Percentiles rank a stretch among this genome's conserved stretches.
Conservation (phyloP, 2,113 vertebrate species). For the Mustela lutreola region DNA sequence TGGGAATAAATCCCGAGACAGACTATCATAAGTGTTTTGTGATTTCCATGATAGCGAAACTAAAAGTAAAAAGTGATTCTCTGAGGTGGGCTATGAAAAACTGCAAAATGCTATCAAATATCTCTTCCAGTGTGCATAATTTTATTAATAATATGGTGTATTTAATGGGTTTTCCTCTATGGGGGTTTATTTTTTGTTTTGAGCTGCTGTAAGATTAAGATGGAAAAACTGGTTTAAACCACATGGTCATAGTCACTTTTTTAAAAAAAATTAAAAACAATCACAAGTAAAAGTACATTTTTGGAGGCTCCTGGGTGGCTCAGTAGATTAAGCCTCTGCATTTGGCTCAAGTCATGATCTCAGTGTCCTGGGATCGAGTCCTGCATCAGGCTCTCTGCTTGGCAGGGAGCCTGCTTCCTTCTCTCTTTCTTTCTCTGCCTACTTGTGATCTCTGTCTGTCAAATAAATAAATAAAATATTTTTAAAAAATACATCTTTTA, state of each 20-base stretch:
- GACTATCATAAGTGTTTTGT: neutral
- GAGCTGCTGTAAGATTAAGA: neutral
- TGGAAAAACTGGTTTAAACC: neutral
- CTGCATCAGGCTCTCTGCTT: too few relatives aligned
- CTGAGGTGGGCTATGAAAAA: neutral
- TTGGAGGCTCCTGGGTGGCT: too few relatives aligned
- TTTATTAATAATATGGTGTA: neutral
- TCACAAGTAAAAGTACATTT: neutral
- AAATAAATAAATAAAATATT: too few relatives aligned
- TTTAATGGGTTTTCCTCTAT: constrained; percentile 18
- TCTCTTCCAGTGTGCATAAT: neutral
- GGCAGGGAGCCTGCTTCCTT: too few relatives aligned
- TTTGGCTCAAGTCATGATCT: too few relatives aligned
- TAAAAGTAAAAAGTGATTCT: constrained; percentile 40
- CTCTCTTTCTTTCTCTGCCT: too few relatives aligned
- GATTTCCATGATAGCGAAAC: neutral
- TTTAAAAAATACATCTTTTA: neutral
- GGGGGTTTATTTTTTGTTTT: neutral
- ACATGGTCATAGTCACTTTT: neutral
- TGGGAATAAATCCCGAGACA: neutral
- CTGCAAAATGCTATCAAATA: neutral
- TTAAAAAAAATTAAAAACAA: neutral
- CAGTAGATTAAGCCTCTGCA: too few relatives aligned
- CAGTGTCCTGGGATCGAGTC: too few relatives aligned
- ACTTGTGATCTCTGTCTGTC: too few relatives aligned